A percentile compares a stretch with the other conserved stretches of the same genome.
Conservation (phyloP, 2,797 vertebrate species). For the Notolabrus celidotus region DNA sequence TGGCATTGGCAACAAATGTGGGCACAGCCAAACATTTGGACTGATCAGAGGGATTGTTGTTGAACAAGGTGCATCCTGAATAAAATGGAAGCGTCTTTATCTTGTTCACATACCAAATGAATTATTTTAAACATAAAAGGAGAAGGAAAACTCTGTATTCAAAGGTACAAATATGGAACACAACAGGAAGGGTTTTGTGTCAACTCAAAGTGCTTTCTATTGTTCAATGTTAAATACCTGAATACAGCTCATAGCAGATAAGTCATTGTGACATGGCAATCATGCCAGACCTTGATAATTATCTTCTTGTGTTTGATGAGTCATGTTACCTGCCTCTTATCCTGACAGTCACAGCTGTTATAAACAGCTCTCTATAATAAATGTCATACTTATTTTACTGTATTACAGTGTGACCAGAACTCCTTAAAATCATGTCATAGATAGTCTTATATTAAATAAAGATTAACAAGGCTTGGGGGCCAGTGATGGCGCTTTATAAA, state of each 20-base stretch:
- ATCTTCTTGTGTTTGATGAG: conserved; percentile 3
- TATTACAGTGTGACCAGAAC: no score
- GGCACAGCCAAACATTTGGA: conserved; percentile 51
- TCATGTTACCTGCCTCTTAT: conserved; percentile 13
- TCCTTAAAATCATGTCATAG: no score
- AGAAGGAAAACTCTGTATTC: background rate
- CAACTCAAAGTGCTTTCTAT: background rate
- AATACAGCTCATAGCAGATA: conserved; percentile 5
- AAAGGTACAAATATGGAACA: background rate
- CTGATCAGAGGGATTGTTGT: conserved; percentile 42
- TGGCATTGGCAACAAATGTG: conserved; percentile 64
- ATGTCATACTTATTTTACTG: background rate
- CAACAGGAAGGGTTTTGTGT: background rate
- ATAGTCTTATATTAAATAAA: no score
- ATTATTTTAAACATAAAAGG: background rate
- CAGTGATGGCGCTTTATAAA: no score
- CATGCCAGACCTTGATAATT: background rate
- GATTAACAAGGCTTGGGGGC: no score
- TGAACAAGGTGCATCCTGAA: conserved; percentile 28
- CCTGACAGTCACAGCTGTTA: background rate
- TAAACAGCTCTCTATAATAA: background rate
- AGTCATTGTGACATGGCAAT: background rate
- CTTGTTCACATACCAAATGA: background rate
- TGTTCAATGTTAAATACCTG: background rate
- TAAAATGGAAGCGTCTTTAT: conserved; percentile 12